Base-by-base conservation (phyloP, 2,888 invertebrate genomes). In the Melolontha melolontha region DNA sequence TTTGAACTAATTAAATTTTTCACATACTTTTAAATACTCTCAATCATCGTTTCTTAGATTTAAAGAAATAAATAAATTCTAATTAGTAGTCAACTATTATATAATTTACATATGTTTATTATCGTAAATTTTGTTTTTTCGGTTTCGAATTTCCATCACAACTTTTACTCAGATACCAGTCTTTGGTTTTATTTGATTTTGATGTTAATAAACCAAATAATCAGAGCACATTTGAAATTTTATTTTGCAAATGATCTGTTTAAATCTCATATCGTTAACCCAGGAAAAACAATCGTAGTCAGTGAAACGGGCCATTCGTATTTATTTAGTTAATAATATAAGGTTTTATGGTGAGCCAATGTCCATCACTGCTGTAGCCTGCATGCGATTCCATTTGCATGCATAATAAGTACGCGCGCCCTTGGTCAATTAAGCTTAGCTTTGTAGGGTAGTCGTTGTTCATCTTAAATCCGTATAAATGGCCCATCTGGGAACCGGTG, bases 401-500 rank as follows among this genome's bases (percentile, higher is more conserved):
- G 77, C 75, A 79, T 82, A 82, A 82, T 81, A 79, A 78, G 79
- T 70, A 74, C 75, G 64, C 27, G 64, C 62, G 77, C 78, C 81
- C 79, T 78, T 75, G 80, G 78, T 79, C 78, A 79, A 80, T 80
- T 80, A 80, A 80, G 80, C 80, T 77, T 76, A 79, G 78, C 78
- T 79, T 75, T 73, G 77, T 76, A 75, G 74, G 75, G 74, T 74
- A 54, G 71, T 72, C 77, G 78, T 79, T 79, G 80, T 80, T 77
- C 80, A 79, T 81, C 83, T 82, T 82, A 82, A 82, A 82, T 82
- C 82, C 81, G 78, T 79, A 81, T 81, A 82, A 82, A 83, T 81
- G 81, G 79, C 78, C 79, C 81, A 80, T 78, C 78, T 79, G 82
- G 82, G 82, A 82, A 79, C 78, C 75, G 12, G 39, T 12, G 54